Base-by-base conservation (phyloP, 2,888 invertebrate species). In the Drosophila flavopinicola region DNA sequence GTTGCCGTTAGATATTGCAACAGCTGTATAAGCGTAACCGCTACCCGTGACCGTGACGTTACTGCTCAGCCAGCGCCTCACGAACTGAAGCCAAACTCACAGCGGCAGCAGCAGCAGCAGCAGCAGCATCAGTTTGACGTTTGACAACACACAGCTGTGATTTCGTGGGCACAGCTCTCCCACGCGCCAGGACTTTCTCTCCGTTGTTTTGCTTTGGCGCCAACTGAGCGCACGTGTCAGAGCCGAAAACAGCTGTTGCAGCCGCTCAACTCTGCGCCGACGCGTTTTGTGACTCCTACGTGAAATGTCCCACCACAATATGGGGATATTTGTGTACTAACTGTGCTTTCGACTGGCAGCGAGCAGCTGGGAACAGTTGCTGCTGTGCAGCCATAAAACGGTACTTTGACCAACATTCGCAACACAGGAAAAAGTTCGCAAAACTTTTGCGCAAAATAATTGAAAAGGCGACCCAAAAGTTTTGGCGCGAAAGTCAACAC, bases 41-140 rank as follows among this genome's bases (percentile, higher is more conserved):
- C 52, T 54, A 42, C 37, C 65, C 71, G 71, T 37, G 51, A 58
- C 72, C 64, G 77, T 69, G 75, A 72, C 79, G 84, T 78, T 73
- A 67, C 78, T 67, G 73, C 75, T 75, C 67, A 75, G 85, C 78
- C 76, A 82, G 80, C 82, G 87, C 85, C 83, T 87, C 73, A 77
- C 83, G 75, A 79, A 88, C 88, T 52, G n/a, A 11, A 47, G 67
- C 49, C 61, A 45, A 59, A 38, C 57, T 42, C 38, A 54, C 45
- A 42, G 49, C 49, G 45, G 49, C 48, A 39, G n/a, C n/a, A n/a
- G n/a, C n/a, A n/a, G 56, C 42, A 30, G 44, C 44, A 17, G 45
- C 38, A 54, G 47, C 79, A 80, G 84, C 80, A 84, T 80, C 84
- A 66, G 73, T 75, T 78, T 76, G 68, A 73, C 70, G 53, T 64